Evolutionary conservation across 2,113 vertebrate genomes (phyloP), one percentile per base, ranked within the genome.

Genomic region (Vombatus ursinus): DNA sequence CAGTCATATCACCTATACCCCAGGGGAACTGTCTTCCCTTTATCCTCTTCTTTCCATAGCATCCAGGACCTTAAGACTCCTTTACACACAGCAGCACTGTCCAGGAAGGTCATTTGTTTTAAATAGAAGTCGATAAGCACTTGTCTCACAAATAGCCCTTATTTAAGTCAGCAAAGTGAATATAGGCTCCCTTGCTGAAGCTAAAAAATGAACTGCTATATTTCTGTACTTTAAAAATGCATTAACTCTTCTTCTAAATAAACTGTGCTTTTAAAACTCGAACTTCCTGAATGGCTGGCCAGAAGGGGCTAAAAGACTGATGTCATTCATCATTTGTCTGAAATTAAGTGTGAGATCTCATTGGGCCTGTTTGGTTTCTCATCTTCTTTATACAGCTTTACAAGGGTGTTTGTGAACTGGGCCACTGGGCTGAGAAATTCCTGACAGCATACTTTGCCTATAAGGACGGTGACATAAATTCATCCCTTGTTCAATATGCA

Each of bases 401-500:
- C 94, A 98, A 97, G 98, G 98, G 97, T 90, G 98, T 98, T 96
- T 98, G 98, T 95, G 98, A 98, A 97, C 96, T 97, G 90, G 98
- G 98, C 94, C 96, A 96, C 91, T 98, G 98, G 98, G 97, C 98
- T 94, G 97, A 98, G 95, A 98, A 97, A 92, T 98, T 98, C 97
- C 95, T 98, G 97, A 98, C 98, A 95, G 98, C 98, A 84, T 98
- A 98, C 91, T 98, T 97, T 95, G 98, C 98, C 91, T 98, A 98
- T 94, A 98, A 98, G 92, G 95, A 97, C 92, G 97, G 98, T 52
- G 95, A 98, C 94, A 94, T 97, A 95, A 98, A 98, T 90, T 97
- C 98, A 93, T 98, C 98, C 93, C 97, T 98, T 89, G 77, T 98
- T 96, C 98, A 98, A 90, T 98, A 98, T 61, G 97, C 98, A 57